These are phyloP conservation scores for Cervus canadensis DNA, from an alignment of 2,113 vertebrate species.

Conservation along the genomic window DNA sequence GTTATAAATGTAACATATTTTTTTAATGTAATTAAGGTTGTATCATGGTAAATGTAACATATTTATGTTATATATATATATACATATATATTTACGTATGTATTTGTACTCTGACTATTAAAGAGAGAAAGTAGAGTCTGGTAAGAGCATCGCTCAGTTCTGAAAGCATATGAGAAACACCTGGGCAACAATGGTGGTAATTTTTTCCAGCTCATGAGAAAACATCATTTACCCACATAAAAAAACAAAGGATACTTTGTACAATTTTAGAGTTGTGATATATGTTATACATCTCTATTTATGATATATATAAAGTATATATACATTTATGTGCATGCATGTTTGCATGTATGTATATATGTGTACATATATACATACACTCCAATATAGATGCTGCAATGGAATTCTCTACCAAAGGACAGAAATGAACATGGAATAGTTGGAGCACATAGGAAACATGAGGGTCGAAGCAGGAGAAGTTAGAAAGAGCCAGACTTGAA, in stretches of 20 bases:
- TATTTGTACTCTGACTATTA: not conserved
- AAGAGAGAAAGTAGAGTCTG: not conserved
- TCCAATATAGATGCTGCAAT: not conserved
- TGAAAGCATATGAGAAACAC: not conserved
- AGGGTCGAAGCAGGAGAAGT: not conserved
- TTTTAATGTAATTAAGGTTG: too few relatives aligned
- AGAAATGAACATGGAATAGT: not conserved
- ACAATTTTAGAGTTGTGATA: not conserved
- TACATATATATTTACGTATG: not conserved
- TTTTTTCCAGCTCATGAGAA: not conserved
- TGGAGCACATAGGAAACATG: not conserved
- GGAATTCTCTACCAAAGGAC: not conserved
- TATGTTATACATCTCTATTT: not conserved
- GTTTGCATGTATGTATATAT: not conserved
- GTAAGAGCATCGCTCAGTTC: not conserved
- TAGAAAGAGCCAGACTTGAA: not conserved
- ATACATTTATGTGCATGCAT: not conserved
- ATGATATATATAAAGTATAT: not conserved
- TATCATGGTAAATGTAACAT: not conserved
- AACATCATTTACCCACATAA: not conserved
- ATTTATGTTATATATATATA: not conserved
- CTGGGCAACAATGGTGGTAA: not conserved
- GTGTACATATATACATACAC: not conserved
- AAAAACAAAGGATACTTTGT: not conserved
- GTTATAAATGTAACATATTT: not conserved